phyloP scores from a whole-genome alignment of 2,888 invertebrate species.

The Dryocosmus kuriphilus region DNA sequence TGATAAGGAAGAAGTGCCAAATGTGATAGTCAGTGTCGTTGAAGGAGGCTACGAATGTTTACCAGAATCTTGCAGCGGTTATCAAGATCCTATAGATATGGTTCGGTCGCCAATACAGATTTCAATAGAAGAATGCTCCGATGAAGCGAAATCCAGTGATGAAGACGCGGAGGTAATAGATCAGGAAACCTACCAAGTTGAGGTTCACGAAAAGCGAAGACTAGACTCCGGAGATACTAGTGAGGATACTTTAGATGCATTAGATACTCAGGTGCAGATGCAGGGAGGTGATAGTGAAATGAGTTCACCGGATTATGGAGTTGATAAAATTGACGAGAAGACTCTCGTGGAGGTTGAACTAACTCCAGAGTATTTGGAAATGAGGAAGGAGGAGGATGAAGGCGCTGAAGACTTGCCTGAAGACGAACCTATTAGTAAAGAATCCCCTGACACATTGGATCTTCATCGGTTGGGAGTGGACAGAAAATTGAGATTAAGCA shows the following conservation, averaged over 20 bases:
- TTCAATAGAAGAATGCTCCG: slow-evolving; percentile 76
- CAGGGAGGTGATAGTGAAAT: slow-evolving; percentile 73
- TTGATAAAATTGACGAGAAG: slow-evolving; percentile 74
- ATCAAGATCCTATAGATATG: slow-evolving; percentile 65
- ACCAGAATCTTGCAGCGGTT: slow-evolving; percentile 53
- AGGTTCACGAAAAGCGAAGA: slow-evolving; percentile 69
- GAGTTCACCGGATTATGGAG: slow-evolving; percentile 74
- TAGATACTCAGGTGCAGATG: slow-evolving; percentile 72
- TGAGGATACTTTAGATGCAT: slow-evolving; percentile 74
- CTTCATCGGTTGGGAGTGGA: slow-evolving; percentile 67
- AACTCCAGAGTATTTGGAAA: slow-evolving; percentile 85
- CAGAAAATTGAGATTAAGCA: slow-evolving; percentile 82
- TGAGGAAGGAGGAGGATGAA: slow-evolving; percentile 82
- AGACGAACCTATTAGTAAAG: slow-evolving; percentile 67
- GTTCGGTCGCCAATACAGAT: slow-evolving; percentile 76
- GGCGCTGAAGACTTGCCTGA: slow-evolving; percentile 79
- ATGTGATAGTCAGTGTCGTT: slow-evolving; percentile 66
- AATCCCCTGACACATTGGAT: slow-evolving; percentile 54
- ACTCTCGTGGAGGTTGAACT: slow-evolving; percentile 79
- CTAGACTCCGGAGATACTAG: slow-evolving; percentile 73
- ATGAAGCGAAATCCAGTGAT: slow-evolving; percentile 66
- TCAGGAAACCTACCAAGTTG: slow-evolving; percentile 65
- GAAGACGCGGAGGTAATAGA: slow-evolving; percentile 63
- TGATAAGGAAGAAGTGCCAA: slow-evolving; percentile 68
- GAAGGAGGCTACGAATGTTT: slow-evolving; percentile 52